These are phyloP conservation scores for Isurus oxyrinchus DNA, from an alignment of 2,113 vertebrate species.

Conservation along the genomic window DNA sequence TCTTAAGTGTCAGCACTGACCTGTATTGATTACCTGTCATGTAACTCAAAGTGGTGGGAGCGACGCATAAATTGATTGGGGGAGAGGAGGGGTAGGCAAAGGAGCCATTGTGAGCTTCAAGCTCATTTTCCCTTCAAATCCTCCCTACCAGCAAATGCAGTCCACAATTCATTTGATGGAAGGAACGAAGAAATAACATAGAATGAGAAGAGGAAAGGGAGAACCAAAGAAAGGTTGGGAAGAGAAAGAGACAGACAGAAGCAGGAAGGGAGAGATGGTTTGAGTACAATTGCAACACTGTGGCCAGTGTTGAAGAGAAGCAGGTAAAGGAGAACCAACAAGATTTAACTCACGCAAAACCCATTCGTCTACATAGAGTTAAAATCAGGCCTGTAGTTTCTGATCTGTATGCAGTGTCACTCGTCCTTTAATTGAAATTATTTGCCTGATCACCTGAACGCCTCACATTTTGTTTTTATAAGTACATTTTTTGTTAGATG, in stretches of 20 bases:
- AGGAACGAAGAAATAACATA: background rate
- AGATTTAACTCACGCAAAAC: background rate
- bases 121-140: background rate
- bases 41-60: background rate
- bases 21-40: conserved; percentile 22
- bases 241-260: background rate
- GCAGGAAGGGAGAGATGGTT: background rate
- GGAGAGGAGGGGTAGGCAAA: background rate
- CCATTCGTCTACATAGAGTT: background rate
- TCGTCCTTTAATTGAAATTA: background rate
- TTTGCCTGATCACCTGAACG: background rate
- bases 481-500: background rate
- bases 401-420: background rate
- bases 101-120: background rate
- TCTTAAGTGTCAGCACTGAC: background rate
- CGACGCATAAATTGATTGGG: background rate
- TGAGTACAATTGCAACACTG: background rate
- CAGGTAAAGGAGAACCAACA: background rate
- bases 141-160: background rate
- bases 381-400: background rate
- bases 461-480: background rate
- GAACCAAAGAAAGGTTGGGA: too few relatives aligned
- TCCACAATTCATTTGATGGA: background rate
- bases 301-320: background rate
- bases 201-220: background rate